A percentile compares a stretch with the other conserved stretches of the same genome.
These are phyloP conservation scores for Cromileptes altivelis DNA, from an alignment of 2,113 vertebrate genomes.

Conservation along the genomic window DNA sequence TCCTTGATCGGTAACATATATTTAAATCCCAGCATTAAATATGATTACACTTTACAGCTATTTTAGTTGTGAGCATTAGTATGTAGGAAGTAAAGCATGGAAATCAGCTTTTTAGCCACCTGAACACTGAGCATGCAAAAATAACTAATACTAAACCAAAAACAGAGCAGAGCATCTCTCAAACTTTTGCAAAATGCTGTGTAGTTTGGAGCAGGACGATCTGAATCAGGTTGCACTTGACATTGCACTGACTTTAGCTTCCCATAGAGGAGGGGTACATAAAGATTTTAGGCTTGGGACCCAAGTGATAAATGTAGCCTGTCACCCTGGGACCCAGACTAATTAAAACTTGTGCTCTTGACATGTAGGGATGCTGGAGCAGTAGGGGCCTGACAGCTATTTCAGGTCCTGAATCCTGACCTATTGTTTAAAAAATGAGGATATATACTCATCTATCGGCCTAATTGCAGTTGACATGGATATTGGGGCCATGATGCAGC, in stretches of 20 bases:
- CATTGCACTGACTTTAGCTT: constrained; percentile 60
- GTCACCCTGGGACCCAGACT: constrained; percentile 67
- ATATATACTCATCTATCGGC: constrained; percentile 35
- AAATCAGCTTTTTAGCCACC: neutral
- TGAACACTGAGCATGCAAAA: neutral
- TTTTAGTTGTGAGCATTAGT: constrained; percentile 6
- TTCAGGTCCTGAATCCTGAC: constrained; percentile 59
- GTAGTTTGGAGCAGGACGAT: constrained; percentile 13
- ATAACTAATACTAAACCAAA: neutral
- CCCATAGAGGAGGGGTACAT: constrained; percentile 29
- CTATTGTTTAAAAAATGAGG: constrained; percentile 29
- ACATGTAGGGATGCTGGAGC: constrained; percentile 51
- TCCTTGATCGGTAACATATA: neutral
- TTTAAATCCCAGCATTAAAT: neutral
- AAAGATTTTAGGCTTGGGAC: constrained; percentile 52
- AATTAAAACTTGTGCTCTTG: constrained; percentile 72
- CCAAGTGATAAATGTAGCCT: constrained; percentile 65
- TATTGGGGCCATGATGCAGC: neutral
- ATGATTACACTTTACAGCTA: neutral
- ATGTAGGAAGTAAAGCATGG: neutral
- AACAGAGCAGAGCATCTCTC: neutral
- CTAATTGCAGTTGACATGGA: constrained; percentile 38
- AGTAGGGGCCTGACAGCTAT: constrained; percentile 54
- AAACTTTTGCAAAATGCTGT: neutral
- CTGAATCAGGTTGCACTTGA: constrained; percentile 44